Evolutionary conservation across 2,888 invertebrate genomes (phyloP), one percentile per base, ranked within the genome.

Genomic region (Xestia xanthographa): DNA sequence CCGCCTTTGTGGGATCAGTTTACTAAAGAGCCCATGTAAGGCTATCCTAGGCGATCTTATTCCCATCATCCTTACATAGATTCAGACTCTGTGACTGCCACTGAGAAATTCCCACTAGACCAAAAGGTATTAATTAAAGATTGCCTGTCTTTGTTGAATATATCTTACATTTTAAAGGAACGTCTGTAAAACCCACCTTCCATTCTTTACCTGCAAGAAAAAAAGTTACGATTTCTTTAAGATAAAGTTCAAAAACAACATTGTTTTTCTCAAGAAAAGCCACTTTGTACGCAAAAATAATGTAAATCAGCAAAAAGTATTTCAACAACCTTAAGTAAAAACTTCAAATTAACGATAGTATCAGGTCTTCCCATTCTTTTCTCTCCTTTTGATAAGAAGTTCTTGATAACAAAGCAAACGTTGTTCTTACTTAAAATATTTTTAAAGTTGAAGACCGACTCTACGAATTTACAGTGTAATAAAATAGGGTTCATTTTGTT

Each of bases 281-380:
- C n/a, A 58, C 43, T 66, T 34, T 20, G 34, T 20, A 66, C 45
- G 20, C 62, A 69, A 75, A 67, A 58, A 76, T 50, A 67, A 72
- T 72, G 43, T 20, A 56, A 67, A 72, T 80, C 48, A 72, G 69
- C 63, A 38, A 56, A 14, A 80, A 77, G 63, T 77, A 45, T 80
- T 80, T 53, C 22, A 80, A 77, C 41, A 70, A 41, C 20, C 48
- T 53, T 22, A 69, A 66, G 11, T 45, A n/a, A 20, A 78, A 85
- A 85, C 63, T 74, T 84, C 38, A 77, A 87, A 82, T 87, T 67
- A 77, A 74, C 56, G 82, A 82, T 70, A 67, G 22, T 72, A 87
- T 86, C 79, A 69, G 56, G 12, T 53, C 66, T 67, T 72, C 2
- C 14, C 67, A 66, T 85, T 81, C 60, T 82, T 72, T 81, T 75